Evolutionary conservation across 2,797 vertebrate genomes (phyloP).

Genomic region (Darevskia mixta): DNA sequence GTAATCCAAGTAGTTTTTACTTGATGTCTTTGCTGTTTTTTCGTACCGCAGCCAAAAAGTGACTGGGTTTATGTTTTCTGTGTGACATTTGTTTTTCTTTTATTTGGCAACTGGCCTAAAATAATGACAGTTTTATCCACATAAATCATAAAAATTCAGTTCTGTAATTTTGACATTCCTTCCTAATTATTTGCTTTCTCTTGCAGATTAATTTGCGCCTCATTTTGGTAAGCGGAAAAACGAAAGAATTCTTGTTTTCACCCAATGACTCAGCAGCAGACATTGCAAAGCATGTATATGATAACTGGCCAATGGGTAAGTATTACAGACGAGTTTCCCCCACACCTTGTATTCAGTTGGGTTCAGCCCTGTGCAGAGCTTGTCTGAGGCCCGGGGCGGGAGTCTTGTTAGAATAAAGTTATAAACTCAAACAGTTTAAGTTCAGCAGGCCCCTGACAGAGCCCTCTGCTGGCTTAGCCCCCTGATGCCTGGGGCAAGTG

Average conservation of each 20-base stretch:
- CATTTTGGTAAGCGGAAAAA: slow-evolving; percentile 97
- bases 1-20: neutral
- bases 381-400: too few species aligned
- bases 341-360: neutral
- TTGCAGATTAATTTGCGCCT: slow-evolving; percentile 96
- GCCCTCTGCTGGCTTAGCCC: too few species aligned
- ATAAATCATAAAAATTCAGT: neutral
- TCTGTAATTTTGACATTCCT: slow-evolving; percentile 18
- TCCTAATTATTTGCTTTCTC: slow-evolving; percentile 49
- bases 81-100: neutral
- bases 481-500: too few species aligned
- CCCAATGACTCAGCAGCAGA: slow-evolving; percentile 95
- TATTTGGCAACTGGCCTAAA: neutral
- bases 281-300: slow-evolving; percentile 97
- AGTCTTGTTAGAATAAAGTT: too few species aligned
- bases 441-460: too few species aligned
- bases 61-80: neutral
- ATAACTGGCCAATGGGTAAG: slow-evolving; percentile 99
- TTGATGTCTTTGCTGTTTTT: neutral
- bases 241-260: slow-evolving; percentile 97
- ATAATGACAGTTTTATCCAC: neutral
- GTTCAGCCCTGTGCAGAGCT: too few species aligned
- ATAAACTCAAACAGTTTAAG: too few species aligned
- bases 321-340: slow-evolving; percentile 31
- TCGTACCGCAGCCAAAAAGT: neutral